These are phyloP conservation scores for Ophion costatus DNA, from an alignment of 2,888 invertebrate genomes.

Conservation along the genomic window DNA sequence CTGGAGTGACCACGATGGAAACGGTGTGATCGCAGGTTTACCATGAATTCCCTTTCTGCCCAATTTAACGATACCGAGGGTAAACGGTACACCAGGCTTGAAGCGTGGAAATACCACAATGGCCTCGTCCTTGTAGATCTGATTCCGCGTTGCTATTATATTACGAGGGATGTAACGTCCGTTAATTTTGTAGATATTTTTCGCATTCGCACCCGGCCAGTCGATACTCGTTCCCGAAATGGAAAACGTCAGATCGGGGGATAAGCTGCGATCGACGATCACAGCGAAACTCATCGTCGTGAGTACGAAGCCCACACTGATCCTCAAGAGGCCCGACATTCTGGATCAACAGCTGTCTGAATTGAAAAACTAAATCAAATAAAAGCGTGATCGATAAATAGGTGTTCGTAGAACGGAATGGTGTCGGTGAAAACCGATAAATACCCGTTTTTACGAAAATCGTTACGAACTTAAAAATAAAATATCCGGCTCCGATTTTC, in stretches of 20 bases:
- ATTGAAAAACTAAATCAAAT: background rate
- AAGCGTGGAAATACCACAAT: conserved; percentile 86
- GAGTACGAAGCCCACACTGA: conserved; percentile 67
- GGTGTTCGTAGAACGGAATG: background rate
- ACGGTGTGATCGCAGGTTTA: conserved; percentile 86
- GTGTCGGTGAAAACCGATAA: background rate
- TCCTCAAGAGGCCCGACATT: conserved; percentile 69
- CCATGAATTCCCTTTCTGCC: conserved; percentile 84
- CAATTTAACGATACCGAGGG: conserved; percentile 86
- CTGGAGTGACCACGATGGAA: conserved; percentile 88
- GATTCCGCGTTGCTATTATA: conserved; percentile 86
- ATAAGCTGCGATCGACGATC: conserved; percentile 65
- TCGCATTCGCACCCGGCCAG: conserved; percentile 85
- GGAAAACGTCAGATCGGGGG: conserved; percentile 76
- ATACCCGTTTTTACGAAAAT: background rate
- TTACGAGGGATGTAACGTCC: conserved; percentile 86
- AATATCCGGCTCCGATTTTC: no score
- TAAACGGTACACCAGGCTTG: conserved; percentile 88
- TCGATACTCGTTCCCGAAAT: conserved; percentile 75
- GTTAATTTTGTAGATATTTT: conserved; percentile 85
- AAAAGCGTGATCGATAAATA: background rate
- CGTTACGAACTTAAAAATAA: no score
- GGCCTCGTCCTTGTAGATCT: conserved; percentile 85
- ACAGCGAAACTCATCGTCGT: conserved; percentile 46
- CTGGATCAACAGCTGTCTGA: conserved; percentile 46